Percentiles rank a stretch among this genome's conserved stretches.
Evolutionary conservation across 1,140 invertebrate species (phyloP).

Genomic region (Orchesella cincta): DNA sequence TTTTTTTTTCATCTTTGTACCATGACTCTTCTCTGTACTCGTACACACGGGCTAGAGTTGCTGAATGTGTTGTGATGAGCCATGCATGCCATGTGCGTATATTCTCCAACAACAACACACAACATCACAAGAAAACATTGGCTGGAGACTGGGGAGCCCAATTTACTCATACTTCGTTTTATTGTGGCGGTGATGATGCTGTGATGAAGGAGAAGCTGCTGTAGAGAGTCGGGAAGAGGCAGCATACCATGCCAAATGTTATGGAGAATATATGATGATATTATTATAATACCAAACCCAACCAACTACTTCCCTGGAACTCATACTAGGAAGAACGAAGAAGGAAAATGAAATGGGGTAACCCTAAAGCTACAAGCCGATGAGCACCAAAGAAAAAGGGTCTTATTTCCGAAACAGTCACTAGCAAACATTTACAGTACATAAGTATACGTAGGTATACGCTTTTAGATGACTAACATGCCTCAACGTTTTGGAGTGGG

Average conservation of each 20-base stretch:
- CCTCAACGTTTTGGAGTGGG: background rate
- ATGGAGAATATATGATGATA: too few relatives aligned
- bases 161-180: background rate
- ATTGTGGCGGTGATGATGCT: background rate
- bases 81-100: conserved; percentile 1
- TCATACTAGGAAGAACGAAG: background rate
- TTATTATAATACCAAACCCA: too few relatives aligned
- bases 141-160: background rate
- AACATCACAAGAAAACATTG: background rate
- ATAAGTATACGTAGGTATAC: background rate
- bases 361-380: background rate
- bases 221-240: too few relatives aligned
- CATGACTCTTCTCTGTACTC: conserved; percentile 3
- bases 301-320: too few relatives aligned
- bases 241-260: too few relatives aligned
- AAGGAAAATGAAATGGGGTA: conserved; percentile 8
- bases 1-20: background rate
- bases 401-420: background rate
- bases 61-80: background rate
- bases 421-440: too few relatives aligned
- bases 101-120: background rate
- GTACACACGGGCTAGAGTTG: background rate
- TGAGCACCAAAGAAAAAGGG: background rate
- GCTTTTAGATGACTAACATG: background rate
- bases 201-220: too few relatives aligned